Evolutionary conservation across 2,113 vertebrate species (phyloP).

Genomic region (Lepus europaeus): DNA sequence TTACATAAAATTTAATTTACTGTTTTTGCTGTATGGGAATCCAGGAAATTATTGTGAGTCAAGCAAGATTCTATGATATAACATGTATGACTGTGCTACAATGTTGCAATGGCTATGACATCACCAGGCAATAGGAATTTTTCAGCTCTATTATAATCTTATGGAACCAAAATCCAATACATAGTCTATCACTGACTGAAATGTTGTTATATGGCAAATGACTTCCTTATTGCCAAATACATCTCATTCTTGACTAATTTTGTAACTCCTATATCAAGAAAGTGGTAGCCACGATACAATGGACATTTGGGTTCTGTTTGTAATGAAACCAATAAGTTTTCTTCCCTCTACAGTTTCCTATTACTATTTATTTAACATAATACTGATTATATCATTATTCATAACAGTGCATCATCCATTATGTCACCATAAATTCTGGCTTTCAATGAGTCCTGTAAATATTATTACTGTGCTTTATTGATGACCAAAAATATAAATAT

Average conservation of each 20-base stretch:
- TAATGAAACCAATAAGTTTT: slow-evolving; percentile 27
- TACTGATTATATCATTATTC: neutral
- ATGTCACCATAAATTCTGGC: neutral
- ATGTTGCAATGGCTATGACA: neutral
- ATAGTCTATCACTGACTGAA: neutral
- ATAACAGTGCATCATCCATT: neutral
- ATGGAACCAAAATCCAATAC: neutral
- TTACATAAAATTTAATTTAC: neutral
- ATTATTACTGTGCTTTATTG: neutral
- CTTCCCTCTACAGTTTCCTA: neutral
- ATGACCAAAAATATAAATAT: neutral
- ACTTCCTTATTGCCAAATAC: neutral
- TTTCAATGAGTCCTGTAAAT: neutral
- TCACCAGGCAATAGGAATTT: neutral
- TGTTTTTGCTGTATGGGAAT: neutral
- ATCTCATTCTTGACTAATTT: slow-evolving; percentile 19
- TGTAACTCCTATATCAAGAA: neutral
- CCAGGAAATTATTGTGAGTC: neutral
- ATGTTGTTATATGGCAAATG: too few species aligned
- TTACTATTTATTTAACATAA: slow-evolving; percentile 26
- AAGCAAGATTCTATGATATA: neutral
- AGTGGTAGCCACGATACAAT: neutral
- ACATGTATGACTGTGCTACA: neutral
- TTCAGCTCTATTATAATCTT: neutral
- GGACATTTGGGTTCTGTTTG: neutral